Percentiles rank a stretch among this genome's conserved stretches.
Evolutionary conservation across 2,113 vertebrate genomes (phyloP).

Genomic region (Grus americana): DNA sequence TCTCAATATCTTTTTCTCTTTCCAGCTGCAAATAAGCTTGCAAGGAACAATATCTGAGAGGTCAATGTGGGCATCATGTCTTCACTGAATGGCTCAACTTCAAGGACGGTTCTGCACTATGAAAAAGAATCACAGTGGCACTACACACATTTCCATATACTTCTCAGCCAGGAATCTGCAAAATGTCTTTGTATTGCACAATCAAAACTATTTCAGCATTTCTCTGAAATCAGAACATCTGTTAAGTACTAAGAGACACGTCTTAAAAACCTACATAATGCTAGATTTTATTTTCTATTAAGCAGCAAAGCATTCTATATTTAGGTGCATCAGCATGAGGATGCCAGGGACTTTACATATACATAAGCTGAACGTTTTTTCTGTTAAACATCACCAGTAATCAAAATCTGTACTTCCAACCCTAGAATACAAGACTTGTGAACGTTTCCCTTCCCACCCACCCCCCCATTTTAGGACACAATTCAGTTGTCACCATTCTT

Average conservation of each 20-base stretch:
- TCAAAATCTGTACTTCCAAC: not conserved
- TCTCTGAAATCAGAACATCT: not conserved
- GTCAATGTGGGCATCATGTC: not conserved
- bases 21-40: not conserved
- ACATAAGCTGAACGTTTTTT: not conserved
- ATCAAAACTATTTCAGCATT: not conserved
- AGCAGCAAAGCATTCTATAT: not conserved
- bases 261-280: constrained; percentile 42
- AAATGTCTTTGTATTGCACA: not conserved
- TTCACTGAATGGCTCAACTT: not conserved
- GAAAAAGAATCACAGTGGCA: not conserved
- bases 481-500: not conserved
- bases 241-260: not conserved
- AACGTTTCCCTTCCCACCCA: not conserved
- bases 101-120: not conserved
- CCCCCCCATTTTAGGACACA: not conserved
- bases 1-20: not conserved
- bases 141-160: not conserved
- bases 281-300: constrained; percentile 1
- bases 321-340: not conserved
- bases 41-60: not conserved
- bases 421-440: not conserved
- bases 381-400: not conserved
- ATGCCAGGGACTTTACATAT: not conserved
- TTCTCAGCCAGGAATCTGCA: not conserved